Evolutionary conservation across 2,797 vertebrate genomes (phyloP).

Genomic region (Xiphophorus birchmanni): DNA sequence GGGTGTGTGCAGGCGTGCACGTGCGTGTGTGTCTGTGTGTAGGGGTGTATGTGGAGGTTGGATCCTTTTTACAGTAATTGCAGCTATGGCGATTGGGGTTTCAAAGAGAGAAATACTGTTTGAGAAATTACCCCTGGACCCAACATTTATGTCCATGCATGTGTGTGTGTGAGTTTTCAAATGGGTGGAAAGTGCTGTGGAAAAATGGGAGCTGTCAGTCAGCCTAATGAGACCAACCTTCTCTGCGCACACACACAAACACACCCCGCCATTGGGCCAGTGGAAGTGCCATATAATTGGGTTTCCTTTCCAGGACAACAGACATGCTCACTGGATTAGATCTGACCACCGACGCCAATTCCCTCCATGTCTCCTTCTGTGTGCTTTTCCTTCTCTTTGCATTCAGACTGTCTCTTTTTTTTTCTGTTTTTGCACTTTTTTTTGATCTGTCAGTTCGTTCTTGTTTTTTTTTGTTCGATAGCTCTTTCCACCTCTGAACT

Average conservation of each 20-base stretch:
- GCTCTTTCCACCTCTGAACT: slow-evolving; percentile 21
- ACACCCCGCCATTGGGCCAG: slow-evolving; percentile 65
- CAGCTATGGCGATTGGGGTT: slow-evolving; percentile 60
- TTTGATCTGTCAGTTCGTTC: not conserved
- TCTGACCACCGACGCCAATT: slow-evolving; percentile 77
- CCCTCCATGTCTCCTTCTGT: slow-evolving; percentile 58
- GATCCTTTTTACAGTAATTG: slow-evolving; percentile 73
- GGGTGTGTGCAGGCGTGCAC: not conserved
- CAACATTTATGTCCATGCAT: slow-evolving; percentile 13
- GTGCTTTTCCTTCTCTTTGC: slow-evolving; percentile 44
- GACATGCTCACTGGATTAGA: slow-evolving; percentile 80
- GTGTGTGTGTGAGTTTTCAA: slow-evolving; percentile 53
- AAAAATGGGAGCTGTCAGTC: slow-evolving; percentile 79
- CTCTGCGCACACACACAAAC: slow-evolving; percentile 58
- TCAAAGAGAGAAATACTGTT: slow-evolving; percentile 73
- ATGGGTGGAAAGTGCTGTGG: slow-evolving; percentile 58
- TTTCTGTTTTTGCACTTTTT: slow-evolving; percentile 12
- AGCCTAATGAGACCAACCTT: slow-evolving; percentile 81
- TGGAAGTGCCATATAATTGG: slow-evolving; percentile 84
- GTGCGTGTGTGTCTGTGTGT: not conserved
- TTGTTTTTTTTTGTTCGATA: not conserved
- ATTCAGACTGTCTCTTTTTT: slow-evolving; percentile 26
- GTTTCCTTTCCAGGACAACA: slow-evolving; percentile 85
- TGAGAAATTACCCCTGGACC: slow-evolving; percentile 68
- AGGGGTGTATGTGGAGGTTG: slow-evolving; percentile 18